A percentile compares a stretch with the other conserved stretches of the same genome.
Conservation (phyloP, 2,113 vertebrate species). For the Heliornis fulica region DNA sequence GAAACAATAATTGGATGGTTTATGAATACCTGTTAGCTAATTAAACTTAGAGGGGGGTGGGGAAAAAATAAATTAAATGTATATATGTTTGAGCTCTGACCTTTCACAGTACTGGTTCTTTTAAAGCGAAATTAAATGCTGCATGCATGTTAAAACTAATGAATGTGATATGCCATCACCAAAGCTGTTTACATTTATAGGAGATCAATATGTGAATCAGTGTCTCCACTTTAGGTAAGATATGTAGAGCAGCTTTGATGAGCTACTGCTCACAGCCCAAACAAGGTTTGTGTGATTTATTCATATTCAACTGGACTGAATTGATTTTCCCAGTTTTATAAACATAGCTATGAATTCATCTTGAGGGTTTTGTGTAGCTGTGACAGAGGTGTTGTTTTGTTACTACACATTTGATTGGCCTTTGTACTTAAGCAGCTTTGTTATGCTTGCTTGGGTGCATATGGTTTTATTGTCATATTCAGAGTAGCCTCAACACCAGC, state of each 20-base stretch:
- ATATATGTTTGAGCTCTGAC: background rate
- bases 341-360: background rate
- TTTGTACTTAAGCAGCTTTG: background rate
- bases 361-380: background rate
- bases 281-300: background rate
- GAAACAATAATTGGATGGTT: background rate
- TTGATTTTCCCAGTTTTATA: background rate
- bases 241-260: background rate
- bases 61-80: background rate
- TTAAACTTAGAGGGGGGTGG: background rate
- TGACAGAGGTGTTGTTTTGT: background rate
- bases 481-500: background rate
- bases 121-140: background rate
- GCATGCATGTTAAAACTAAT: background rate
- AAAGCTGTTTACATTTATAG: background rate
- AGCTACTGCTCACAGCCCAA: background rate
- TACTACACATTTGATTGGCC: background rate
- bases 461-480: background rate
- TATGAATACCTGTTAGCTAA: background rate
- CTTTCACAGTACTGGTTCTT: background rate
- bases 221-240: background rate
- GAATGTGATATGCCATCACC: background rate
- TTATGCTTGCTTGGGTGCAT: background rate
- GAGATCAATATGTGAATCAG: background rate
- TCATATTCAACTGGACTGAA: background rate